These are phyloP conservation scores for Melanostoma scalare DNA, from an alignment of 2,888 invertebrate species.

Conservation along the genomic window DNA sequence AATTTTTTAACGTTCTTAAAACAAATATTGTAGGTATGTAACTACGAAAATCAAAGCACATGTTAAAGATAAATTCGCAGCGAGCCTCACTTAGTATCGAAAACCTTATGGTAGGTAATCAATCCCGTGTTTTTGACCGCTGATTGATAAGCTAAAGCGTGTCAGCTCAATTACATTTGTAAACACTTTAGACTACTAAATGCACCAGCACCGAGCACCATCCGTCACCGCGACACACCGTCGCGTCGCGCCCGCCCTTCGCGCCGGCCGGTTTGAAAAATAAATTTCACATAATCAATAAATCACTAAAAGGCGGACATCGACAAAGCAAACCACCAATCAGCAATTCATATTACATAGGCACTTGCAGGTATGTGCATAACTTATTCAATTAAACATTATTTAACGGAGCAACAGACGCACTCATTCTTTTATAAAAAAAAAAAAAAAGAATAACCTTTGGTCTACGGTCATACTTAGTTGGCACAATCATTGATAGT, in stretches of 20 bases:
- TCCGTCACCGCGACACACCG: too few species aligned
- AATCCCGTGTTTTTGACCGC: too few species aligned
- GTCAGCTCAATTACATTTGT: conserved; percentile 16
- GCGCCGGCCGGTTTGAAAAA: background rate
- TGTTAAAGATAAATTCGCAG: too few species aligned
- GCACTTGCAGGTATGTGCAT: background rate
- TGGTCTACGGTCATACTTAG: conserved; percentile 14
- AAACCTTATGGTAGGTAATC: too few species aligned
- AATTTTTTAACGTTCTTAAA: too few species aligned
- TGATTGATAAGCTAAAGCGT: background rate
- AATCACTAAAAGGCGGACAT: conserved; percentile 29
- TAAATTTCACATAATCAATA: conserved; percentile 24
- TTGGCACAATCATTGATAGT: conserved; percentile 43
- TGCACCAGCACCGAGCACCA: background rate
- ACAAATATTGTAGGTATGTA: too few species aligned
- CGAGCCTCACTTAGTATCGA: too few species aligned
- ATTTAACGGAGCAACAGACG: conserved; percentile 10
- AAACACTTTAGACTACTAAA: background rate
- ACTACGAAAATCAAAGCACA: too few species aligned
- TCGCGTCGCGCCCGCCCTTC: background rate
- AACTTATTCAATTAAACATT: conserved; percentile 33
- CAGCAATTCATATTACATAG: background rate
- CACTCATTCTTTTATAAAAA: conserved; percentile 14
- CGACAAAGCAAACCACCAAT: conserved; percentile 4
- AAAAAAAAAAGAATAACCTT: background rate